These are phyloP conservation scores for Acropternis orthonyx DNA, from an alignment of 2,797 vertebrate genomes.

Conservation along the genomic window DNA sequence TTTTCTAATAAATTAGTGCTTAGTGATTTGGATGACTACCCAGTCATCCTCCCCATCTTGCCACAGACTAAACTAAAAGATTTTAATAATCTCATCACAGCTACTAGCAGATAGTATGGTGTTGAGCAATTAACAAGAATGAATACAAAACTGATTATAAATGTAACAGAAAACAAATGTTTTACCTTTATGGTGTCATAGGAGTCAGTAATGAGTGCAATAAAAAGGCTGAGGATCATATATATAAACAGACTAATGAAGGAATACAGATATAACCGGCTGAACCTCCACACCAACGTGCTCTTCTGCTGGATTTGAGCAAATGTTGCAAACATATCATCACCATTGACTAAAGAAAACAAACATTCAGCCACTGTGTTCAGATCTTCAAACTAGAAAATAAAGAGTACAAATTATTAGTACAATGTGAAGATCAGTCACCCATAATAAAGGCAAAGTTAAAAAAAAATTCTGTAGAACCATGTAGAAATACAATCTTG, in stretches of 20 bases:
- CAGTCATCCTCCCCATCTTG: neutral
- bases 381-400: conserved; percentile 89
- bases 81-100: neutral
- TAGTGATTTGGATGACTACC: neutral
- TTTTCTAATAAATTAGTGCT: neutral
- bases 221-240: conserved; percentile 97
- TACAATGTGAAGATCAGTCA: neutral
- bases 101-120: neutral
- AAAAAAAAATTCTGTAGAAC: neutral
- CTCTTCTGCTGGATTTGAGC: conserved; percentile 92
- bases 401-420: neutral
- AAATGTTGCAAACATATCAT: conserved; percentile 97
- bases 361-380: conserved; percentile 92
- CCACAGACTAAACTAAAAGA: neutral
- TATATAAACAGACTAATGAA: conserved; percentile 98
- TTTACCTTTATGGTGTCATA: conserved; percentile 97
- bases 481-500: neutral
- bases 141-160: neutral
- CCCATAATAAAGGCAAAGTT: neutral
- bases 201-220: conserved; percentile 94
- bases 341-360: conserved; percentile 95
- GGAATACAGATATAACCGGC: conserved; percentile 91
- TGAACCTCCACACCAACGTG: conserved; percentile 91
- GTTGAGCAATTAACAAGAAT: neutral
- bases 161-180: neutral